Evolutionary conservation across 2,888 invertebrate species (phyloP), one percentile per base, ranked within the genome.

Genomic region (Podotricha telesiphe): DNA sequence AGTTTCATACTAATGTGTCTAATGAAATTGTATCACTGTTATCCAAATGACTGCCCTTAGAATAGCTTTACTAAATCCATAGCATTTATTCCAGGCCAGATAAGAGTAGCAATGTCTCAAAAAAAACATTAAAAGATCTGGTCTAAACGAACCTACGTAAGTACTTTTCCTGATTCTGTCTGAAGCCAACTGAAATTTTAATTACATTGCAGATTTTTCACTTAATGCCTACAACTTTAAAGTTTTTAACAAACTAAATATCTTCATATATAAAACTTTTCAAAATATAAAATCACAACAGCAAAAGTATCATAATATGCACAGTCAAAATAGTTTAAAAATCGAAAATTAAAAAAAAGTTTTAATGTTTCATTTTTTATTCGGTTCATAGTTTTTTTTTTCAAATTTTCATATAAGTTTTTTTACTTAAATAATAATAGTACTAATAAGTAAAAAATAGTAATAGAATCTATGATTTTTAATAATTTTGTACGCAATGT

Each of bases 131-230:
- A 67, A 65, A 62, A 69, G 68, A 67, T 47, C 61, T 37, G 55
- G 11, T 67, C 61, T 56, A 68, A 69, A 65, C 51, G 56, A 74
- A 66, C 65, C 75, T 79, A 79, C 78, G 76, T 80, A 82, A 86
- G 82, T 88, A 86, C 83, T 83, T 86, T 83, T 78, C 79, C 80
- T 80, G 78, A 80, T 85, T 79, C 78, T 75, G 77, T 74, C 78
- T 78, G 79, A 82, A 84, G 80, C 82, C 81, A 76, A 84, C 79
- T 89, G 86, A 89, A 91, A 89, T 87, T 86, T 89, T 89, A 89
- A 91, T 89, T 87, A 85, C 82, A 79, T 82, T 85, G 80, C 84
- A 87, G 87, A 86, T 17, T 88, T 89, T 85, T 86, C 86, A 86
- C 87, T 90, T 88, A 86, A 82, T 86, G 84, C 87, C 84, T 80